Conservation (phyloP, 2,113 vertebrate genomes). For the Channa maculata region DNA sequence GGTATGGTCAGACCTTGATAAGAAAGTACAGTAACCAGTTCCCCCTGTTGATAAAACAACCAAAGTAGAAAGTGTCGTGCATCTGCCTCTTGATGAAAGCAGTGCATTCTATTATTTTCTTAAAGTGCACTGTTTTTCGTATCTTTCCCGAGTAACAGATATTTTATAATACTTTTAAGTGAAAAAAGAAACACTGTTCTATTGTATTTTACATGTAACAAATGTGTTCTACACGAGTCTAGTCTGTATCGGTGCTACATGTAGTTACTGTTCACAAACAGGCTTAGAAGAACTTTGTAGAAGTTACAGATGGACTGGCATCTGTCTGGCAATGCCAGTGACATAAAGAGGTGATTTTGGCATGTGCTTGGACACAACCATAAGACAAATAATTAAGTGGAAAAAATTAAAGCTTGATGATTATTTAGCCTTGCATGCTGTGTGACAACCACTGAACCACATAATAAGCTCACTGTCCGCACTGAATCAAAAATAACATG, state of each 20-base stretch:
- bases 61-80: constrained; percentile 17
- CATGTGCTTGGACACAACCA: constrained; percentile 17
- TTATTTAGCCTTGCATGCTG: constrained; percentile 55
- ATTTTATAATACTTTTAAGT: constrained; percentile 33
- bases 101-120: constrained; percentile 9
- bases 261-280: constrained; percentile 48
- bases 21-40: constrained; percentile 15
- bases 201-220: constrained; percentile 35
- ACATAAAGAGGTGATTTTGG: constrained; percentile 51
- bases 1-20: constrained; percentile 20
- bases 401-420: constrained; percentile 50
- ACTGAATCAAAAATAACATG: constrained; percentile 28
- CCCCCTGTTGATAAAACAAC: constrained; percentile 26
- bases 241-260: constrained; percentile 31
- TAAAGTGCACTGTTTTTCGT: constrained; percentile 64
- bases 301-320: constrained; percentile 25
- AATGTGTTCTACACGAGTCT: constrained; percentile 31
- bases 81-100: constrained; percentile 11
- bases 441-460: constrained; percentile 57
- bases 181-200: constrained; percentile 22
- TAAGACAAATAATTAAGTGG: constrained; percentile 31
- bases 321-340: constrained; percentile 72
- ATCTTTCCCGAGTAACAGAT: constrained; percentile 22
- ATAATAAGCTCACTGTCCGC: constrained; percentile 38
- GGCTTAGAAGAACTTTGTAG: constrained; percentile 35